Base-by-base conservation (phyloP, 2,888 invertebrate genomes). In the Sylvicola cinctus region DNA sequence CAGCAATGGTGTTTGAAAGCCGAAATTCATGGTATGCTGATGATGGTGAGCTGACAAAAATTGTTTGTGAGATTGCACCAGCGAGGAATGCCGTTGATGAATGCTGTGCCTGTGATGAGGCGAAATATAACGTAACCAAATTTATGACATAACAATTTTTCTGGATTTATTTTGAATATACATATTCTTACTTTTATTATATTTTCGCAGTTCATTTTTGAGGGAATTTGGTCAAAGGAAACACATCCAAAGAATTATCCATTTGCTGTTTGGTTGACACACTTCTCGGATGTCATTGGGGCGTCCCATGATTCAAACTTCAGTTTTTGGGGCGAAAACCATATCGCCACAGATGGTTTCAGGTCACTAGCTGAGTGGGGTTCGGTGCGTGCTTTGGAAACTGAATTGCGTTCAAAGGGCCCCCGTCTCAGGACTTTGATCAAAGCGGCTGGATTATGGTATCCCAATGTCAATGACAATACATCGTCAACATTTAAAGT, bases 161-260 rank as follows among this genome's bases (percentile, higher is more conserved):
- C 16, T 16, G 15, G n/a, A 13, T 17, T 15, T 26, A 17, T 35
- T 12, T 33, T 23, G 14, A 38, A 29, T 33, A 14, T 5, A 25
- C 12, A 16, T 27, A 10, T 14, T 16, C 23, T 29, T 16, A 34
- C 30, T 3, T 11, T 34, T 23, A 23, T 23, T 11, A n/a, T 31
- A 33, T 37, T 13, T 36, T 47, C 49, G 3, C 44, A 80, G 80
- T 60, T 80, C 52, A 69, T 68, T 54, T 96, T 81, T 52, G 79
- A 93, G 58, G 96, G 96, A 0, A 67, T 90, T 35, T 98, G 96
- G 96, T 91, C 93, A 0, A 71, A 81, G 44, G 73, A 78, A 49
- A 91, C 93, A 0, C 96, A 98, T 55, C 95, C 96, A 0, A 93
- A 83, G 58, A 81, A 95, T 58, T 98, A 85, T 58, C 96, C 96